Conservation (phyloP, 2,113 vertebrate species). For the Phasianus colchicus region DNA sequence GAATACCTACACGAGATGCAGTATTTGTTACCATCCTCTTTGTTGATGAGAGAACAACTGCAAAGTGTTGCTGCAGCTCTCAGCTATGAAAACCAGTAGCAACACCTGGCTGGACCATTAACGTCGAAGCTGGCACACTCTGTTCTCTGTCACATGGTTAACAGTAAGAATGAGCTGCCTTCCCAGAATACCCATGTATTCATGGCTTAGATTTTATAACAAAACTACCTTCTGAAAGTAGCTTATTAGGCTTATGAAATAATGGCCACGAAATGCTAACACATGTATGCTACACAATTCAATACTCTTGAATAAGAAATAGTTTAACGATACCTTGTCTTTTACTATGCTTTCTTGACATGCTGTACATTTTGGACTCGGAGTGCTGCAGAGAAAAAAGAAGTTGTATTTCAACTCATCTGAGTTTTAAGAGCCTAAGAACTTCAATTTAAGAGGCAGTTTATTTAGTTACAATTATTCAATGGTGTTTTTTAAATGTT, state of each 20-base stretch:
- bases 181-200: background rate
- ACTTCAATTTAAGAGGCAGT: background rate
- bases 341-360: conserved; percentile 83
- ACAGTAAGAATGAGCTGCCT: background rate
- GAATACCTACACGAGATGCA: background rate
- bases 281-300: background rate
- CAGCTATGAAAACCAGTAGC: background rate
- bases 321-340: conserved; percentile 79
- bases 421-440: background rate
- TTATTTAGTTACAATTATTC: background rate
- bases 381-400: conserved; percentile 70
- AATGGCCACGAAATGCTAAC: background rate
- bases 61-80: background rate
- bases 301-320: background rate
- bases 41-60: background rate
- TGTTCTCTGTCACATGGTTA: background rate
- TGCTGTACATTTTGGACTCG: conserved; percentile 81
- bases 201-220: background rate
- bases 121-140: background rate
- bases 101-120: background rate
- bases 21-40: background rate
- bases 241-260: background rate
- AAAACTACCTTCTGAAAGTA: background rate
- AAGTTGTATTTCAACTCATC: background rate
- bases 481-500: background rate